These are phyloP conservation scores for Chymomyza fuscimana DNA, from an alignment of 2,888 invertebrate genomes.

Conservation along the genomic window DNA sequence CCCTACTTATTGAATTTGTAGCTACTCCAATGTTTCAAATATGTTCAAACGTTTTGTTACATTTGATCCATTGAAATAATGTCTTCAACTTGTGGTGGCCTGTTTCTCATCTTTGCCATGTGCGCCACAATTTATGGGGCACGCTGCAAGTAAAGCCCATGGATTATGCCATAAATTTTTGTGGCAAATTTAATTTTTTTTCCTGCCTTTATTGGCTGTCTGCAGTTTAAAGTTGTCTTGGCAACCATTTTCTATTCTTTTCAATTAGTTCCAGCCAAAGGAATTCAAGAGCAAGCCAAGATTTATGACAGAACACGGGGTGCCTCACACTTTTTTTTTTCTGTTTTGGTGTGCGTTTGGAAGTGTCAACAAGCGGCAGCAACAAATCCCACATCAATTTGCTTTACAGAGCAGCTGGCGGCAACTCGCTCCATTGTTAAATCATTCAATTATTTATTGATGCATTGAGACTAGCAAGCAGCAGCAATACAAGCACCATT, in stretches of 20 bases:
- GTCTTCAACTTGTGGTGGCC: constrained; percentile 30
- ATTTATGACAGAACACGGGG: background rate
- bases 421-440: background rate
- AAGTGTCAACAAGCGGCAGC: background rate
- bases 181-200: background rate
- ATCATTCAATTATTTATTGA: background rate
- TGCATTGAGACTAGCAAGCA: background rate
- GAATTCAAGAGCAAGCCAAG: background rate
- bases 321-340: too few relatives aligned
- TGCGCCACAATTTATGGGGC: background rate
- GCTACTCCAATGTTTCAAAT: constrained; percentile 26
- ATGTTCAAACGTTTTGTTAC: background rate
- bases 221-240: background rate
- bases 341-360: background rate
- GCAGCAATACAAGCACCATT: background rate
- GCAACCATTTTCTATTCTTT: background rate
- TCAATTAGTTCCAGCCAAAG: background rate
- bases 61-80: background rate
- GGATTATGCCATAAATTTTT: background rate
- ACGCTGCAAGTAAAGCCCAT: background rate
- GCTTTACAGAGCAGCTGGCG: constrained; percentile 5
- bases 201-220: background rate
- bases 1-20: constrained; percentile 17
- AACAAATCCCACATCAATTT: constrained; percentile 38
- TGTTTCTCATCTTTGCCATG: constrained; percentile 16